Percentiles rank a stretch among this genome's conserved stretches.
phyloP scores from a whole-genome alignment of 2,888 invertebrate genomes.

The Caenorhabditis sp. region DNA sequence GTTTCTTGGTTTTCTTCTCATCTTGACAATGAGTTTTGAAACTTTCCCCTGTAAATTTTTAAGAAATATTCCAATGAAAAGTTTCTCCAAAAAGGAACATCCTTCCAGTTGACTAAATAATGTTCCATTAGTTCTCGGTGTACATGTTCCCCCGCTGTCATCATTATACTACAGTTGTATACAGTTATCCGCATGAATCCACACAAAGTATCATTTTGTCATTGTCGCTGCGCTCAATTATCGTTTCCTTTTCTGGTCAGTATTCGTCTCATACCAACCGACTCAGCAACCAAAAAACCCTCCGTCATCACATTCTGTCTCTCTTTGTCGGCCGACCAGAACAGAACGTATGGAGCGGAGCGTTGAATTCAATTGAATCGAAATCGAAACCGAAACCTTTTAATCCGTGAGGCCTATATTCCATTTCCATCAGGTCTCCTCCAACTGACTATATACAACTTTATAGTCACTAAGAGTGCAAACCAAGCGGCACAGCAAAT shows the following conservation, averaged over 20 bases:
- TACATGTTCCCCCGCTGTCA: not conserved
- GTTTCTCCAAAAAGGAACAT: no score
- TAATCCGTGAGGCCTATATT: constrained; percentile 34
- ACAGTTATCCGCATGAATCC: constrained; percentile 47
- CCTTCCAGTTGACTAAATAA: no score
- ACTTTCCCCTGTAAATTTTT: no score
- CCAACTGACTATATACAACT: no score
- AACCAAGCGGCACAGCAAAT: no score
- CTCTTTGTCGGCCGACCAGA: constrained; percentile 29
- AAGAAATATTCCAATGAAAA: no score
- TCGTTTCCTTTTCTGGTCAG: constrained; percentile 39
- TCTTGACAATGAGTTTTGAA: no score
- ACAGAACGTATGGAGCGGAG: constrained; percentile 46
- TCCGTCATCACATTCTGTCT: constrained; percentile 37
- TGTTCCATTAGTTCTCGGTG: not conserved
- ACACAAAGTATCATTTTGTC: constrained; percentile 35
- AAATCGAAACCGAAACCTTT: constrained; percentile 45
- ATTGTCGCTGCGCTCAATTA: constrained; percentile 45
- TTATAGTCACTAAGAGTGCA: no score
- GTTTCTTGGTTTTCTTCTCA: no score
- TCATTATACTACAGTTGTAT: no score
- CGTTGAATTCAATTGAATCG: constrained; percentile 43
- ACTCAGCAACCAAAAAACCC: constrained; percentile 26
- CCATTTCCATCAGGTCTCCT: constrained; percentile 16
- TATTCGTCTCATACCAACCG: not conserved